Base-by-base conservation (phyloP, 2,797 vertebrate species). In the Spatula versicolor region DNA sequence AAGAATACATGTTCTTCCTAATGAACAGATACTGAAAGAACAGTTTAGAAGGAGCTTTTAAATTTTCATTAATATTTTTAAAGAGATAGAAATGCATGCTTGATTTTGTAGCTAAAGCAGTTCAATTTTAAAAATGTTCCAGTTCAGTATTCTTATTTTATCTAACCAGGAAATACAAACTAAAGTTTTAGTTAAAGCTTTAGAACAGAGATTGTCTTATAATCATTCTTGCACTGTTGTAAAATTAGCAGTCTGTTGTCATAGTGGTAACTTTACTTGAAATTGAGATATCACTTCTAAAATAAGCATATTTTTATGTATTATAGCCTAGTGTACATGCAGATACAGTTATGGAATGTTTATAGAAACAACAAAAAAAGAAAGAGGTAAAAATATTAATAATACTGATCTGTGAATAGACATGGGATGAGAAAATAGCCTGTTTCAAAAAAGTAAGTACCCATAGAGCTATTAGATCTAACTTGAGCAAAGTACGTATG, bases 11-110 rank as follows among this genome's bases (percentile, higher is more conserved):
- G 58, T 91, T 14, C 3, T 86, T 96, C 50, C 83, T 74, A 50
- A 25, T 90, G 91, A 91, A 86, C 80, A 93, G n/a, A 82, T 92
- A 76, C 77, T 90, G 91, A 93, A 71, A 94, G 91, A 94, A 82
- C 63, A 90, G 60, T 96, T 96, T 93, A 62, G 79, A 85, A 45
- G 37, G 60, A 87, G 58, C 46, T 84, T 94, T 93, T 93, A 68
- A 78, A 86, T 72, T 93, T 83, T 86, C 50, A 56, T 88, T 92
- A 90, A 63, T 90, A 78, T 64, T 91, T 92, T 90, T 59, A 59
- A 17, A 83, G 95, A 93, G 21, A 73, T 75, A 45, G 45, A 41
- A 87, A 88, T 86, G 33, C 25, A 7, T 50, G 73, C 85, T 93
- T 94, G 69, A 41, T 55, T 39, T 52, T 80, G 11, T 25, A 62